phyloP scores from a whole-genome alignment of 2,797 vertebrate genomes.

The Alcedo atthis region DNA sequence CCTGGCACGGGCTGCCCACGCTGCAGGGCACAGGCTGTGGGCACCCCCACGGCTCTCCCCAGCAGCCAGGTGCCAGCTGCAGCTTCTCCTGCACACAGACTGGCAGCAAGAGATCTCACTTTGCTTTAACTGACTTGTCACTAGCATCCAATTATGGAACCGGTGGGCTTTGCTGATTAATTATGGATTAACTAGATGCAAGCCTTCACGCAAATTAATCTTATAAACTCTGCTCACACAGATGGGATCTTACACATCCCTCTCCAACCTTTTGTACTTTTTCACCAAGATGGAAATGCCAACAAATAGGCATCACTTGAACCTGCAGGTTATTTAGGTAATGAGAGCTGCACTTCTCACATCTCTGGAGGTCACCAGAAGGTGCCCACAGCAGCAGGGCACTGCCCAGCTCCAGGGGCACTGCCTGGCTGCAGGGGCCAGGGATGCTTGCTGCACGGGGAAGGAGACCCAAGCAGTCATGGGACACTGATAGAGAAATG shows the following conservation, averaged over 20 bases:
- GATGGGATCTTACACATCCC: not conserved
- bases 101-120: not conserved
- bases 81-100: not conserved
- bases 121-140: not conserved
- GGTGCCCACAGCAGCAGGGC: not conserved
- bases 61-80: not conserved
- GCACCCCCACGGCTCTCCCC: not conserved
- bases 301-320: not conserved
- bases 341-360: not conserved
- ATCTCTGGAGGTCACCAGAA: not conserved
- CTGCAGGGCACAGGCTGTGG: not conserved
- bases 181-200: conserved; percentile 47
- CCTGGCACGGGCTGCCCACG: rapidly evolving
- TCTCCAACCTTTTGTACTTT: not conserved
- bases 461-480: not conserved
- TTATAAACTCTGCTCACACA: conserved; percentile 26
- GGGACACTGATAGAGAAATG: not conserved
- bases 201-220: conserved; percentile 38
- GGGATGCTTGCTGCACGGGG: rapidly evolving
- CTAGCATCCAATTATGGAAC: conserved; percentile 3
- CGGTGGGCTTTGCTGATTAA: conserved; percentile 32
- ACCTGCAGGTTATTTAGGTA: not conserved
- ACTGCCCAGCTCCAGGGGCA: not conserved
- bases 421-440: rapidly evolving
- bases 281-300: not conserved